Conservation (phyloP, 2,888 invertebrate genomes). For the Dicyrtomina minuta region DNA sequence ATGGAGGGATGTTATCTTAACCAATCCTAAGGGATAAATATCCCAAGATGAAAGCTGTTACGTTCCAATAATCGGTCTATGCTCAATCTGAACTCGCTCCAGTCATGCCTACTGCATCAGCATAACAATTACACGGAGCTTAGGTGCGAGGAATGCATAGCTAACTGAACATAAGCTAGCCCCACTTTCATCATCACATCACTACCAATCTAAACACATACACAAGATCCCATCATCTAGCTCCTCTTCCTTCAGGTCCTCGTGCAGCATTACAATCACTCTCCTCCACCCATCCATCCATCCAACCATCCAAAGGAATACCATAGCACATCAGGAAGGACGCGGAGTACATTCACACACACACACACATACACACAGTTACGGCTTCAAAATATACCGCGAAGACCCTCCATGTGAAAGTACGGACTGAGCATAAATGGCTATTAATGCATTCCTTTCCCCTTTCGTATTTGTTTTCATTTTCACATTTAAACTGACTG, state of each 20-base stretch:
- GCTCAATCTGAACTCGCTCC: conserved; percentile 33
- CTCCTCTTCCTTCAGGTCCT: not conserved
- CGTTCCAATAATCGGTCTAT: conserved; percentile 43
- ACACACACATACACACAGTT: conserved; percentile 3
- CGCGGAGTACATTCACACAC: not conserved
- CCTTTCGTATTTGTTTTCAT: too few relatives aligned
- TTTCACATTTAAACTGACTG: too few relatives aligned
- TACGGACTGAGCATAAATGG: too few relatives aligned
- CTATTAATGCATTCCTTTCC: too few relatives aligned
- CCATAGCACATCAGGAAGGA: not conserved
- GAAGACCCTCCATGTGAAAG: too few relatives aligned
- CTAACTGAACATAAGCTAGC: not conserved
- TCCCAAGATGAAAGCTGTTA: conserved; percentile 46
- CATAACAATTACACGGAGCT: conserved; percentile 34
- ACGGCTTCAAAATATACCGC: too few relatives aligned
- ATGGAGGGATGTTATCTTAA: conserved; percentile 33
- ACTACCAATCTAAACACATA: not conserved
- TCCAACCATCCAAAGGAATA: not conserved
- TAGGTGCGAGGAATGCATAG: conserved; percentile 25
- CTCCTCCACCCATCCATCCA: not conserved
- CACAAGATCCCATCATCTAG: not conserved
- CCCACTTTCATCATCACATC: too few relatives aligned
- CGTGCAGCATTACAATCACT: not conserved
- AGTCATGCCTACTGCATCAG: conserved; percentile 36
- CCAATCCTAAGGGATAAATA: conserved; percentile 45